phyloP scores from a whole-genome alignment of 1,140 invertebrate genomes.

The Zaprionus capensis region DNA sequence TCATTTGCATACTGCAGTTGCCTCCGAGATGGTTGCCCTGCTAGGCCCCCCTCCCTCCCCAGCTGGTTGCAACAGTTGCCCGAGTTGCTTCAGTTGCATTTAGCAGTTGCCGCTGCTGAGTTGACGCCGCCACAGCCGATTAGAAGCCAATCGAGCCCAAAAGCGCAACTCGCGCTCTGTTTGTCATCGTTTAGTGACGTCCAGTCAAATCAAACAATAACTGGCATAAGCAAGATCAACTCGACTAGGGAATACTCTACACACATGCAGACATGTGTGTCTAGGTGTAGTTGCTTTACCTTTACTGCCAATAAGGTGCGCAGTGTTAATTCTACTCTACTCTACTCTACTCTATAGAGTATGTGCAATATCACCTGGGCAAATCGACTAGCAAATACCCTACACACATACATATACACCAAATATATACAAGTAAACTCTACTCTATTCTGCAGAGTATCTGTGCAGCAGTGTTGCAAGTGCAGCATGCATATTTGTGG shows the following conservation, averaged over 20 bases:
- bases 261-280: no score
- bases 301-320: no score
- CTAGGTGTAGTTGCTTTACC: no score
- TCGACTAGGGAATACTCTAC: conserved; percentile 16
- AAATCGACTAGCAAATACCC: neutral
- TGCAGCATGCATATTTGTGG: neutral
- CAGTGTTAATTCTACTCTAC: no score
- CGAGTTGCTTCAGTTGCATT: conserved; percentile 25
- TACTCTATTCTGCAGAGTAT: neutral
- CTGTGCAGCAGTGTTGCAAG: neutral
- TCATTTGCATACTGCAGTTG: conserved; percentile 71
- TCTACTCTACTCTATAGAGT: no score
- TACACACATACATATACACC: no score
- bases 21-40: conserved; percentile 7
- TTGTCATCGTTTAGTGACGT: conserved; percentile 73
- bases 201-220: conserved; percentile 69
- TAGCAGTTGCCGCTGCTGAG: conserved; percentile 62
- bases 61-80: conserved; percentile 20
- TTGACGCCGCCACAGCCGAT: conserved; percentile 75
- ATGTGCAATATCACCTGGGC: no score
- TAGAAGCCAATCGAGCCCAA: conserved; percentile 71
- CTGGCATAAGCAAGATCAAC: neutral
- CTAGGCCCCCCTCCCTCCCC: no score
- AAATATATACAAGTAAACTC: neutral
- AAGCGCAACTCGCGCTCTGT: conserved; percentile 60